These are phyloP conservation scores for Dione vanillae DNA, from an alignment of 2,888 invertebrate species.

Conservation along the genomic window DNA sequence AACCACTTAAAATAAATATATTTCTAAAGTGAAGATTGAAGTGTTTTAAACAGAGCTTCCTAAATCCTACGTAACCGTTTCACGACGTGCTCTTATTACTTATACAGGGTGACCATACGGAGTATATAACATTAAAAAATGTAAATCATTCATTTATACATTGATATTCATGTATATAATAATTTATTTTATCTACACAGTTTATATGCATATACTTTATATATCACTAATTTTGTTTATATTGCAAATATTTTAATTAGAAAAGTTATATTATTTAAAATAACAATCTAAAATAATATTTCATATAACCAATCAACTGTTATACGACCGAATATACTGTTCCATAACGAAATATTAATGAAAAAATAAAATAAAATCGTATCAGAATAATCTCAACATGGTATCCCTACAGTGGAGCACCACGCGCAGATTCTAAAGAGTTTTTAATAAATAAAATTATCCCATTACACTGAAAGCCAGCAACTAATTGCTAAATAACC, in stretches of 20 bases:
- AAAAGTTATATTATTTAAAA: too few relatives aligned
- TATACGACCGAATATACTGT: too few relatives aligned
- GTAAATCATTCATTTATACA: too few relatives aligned
- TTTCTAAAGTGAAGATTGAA: conserved; percentile 32
- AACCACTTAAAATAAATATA: conserved; percentile 31
- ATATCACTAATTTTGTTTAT: too few relatives aligned
- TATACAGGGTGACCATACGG: conserved; percentile 30
- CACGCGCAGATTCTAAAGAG: conserved; percentile 40
- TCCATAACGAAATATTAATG: background rate
- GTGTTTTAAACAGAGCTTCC: conserved; percentile 41
- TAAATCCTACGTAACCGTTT: conserved; percentile 43
- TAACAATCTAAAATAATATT: too few relatives aligned
- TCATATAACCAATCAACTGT: too few relatives aligned
- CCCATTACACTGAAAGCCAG: conserved; percentile 46
- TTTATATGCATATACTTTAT: too few relatives aligned
- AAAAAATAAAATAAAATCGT: background rate
- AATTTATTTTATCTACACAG: too few relatives aligned
- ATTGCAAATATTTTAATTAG: too few relatives aligned
- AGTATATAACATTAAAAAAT: background rate
- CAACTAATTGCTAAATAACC: conserved; percentile 41
- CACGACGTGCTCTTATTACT: conserved; percentile 42
- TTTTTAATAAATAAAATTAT: conserved; percentile 53
- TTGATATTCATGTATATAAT: too few relatives aligned
- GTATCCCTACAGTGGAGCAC: conserved; percentile 32
- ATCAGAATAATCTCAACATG: background rate